Base-by-base conservation (phyloP, 2,888 invertebrate species). In the Pristionchus maxplancki region DNA sequence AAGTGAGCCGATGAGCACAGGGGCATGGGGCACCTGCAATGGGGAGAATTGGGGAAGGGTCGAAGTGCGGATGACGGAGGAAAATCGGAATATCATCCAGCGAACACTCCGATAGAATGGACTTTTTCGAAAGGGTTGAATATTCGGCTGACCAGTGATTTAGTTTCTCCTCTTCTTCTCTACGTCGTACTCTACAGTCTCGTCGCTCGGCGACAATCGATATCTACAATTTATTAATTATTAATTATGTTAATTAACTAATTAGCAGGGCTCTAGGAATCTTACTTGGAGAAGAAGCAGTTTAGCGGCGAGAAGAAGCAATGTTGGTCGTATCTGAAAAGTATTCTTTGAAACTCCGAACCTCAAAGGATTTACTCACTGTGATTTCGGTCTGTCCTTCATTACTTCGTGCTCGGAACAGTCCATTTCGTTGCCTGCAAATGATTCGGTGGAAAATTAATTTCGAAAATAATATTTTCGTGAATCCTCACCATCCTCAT, bases 261-360 rank as follows among this genome's bases (percentile, higher is more conserved):
- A 20, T 31, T 17, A 67, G 31, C 24, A 13, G 2, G 11, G 5
- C 15, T 20, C 17, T 50, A 1, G 20, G 11, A 11, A 37, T 8
- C 78, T 78, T 13, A 85, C 85, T 85, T 85, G n/a, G 85, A 85
- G 67, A 85, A 85, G 85, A 85, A 85, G 53, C 85, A 85, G 20
- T 85, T 85, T n/a, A 85, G 85, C 4, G 85, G 85, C 44, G 85
- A 85, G 64, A 85, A 85, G 85, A 85, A 85, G 44, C 85, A 85
- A 40, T 85, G 85, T 28, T 85, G 85, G 31, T 85, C 85, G 44
- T 85, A 85, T 31, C 85, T 85, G 37, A 58, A 84, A 20, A 1
- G 4, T 34, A 44, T 48, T 11, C 1, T 28, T 50, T 13, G 15
- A n/a, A n/a, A 15, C 17, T 40, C 40, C 20, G n/a, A 9, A 37